phyloP scores from a whole-genome alignment of 2,888 invertebrate species.

The Mythimna albipuncta region DNA sequence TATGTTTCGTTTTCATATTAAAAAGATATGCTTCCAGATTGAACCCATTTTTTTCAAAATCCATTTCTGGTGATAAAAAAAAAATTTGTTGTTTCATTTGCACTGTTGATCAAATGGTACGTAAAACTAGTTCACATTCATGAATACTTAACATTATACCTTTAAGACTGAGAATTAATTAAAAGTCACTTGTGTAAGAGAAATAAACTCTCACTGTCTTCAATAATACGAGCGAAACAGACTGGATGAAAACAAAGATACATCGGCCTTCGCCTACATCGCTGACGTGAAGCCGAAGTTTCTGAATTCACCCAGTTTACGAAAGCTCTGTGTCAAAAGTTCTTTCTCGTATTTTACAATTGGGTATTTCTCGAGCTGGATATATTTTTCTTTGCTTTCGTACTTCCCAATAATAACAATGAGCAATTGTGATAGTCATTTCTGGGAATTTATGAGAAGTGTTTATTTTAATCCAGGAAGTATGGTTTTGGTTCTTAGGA shows the following conservation, averaged over 20 bases:
- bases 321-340: conserved; percentile 59
- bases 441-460: not conserved
- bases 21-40: too few species aligned
- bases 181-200: conserved; percentile 8
- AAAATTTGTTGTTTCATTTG: too few species aligned
- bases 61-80: too few species aligned
- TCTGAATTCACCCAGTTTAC: conserved; percentile 61
- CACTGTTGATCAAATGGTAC: too few species aligned
- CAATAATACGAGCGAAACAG: conserved; percentile 35
- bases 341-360: conserved; percentile 61
- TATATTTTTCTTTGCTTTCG: conserved; percentile 45
- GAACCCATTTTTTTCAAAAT: too few species aligned
- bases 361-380: conserved; percentile 47
- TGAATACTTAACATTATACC: too few species aligned
- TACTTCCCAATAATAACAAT: not conserved
- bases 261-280: conserved; percentile 60
- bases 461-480: not conserved
- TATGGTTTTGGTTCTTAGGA: not conserved
- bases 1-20: too few species aligned
- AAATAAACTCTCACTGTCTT: conserved; percentile 49
- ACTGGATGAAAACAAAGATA: conserved; percentile 61
- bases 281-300: conserved; percentile 62
- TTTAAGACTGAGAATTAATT: too few species aligned
- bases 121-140: too few species aligned
- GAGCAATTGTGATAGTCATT: not conserved